Base-by-base conservation (phyloP, 2,888 invertebrate genomes). In the Cinara cedri region DNA sequence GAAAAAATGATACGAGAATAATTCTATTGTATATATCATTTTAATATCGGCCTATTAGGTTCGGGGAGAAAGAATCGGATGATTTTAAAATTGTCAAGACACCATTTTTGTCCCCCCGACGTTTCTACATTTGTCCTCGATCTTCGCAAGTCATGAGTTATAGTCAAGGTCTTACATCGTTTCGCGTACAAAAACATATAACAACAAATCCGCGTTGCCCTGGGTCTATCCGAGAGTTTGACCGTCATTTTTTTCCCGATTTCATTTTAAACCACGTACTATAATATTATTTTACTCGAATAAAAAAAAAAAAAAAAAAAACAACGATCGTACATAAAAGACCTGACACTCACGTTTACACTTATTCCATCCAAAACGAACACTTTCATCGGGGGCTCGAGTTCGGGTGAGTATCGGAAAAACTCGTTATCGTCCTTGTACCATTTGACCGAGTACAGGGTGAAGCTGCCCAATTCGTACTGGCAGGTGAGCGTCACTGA, bases 351-450 rank as follows among this genome's bases (percentile, higher is more conserved):
- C 60, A 78, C 78, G 68, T 70, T 60, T 1, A 78, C 78, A 46
- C 60, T 66, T 13, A 78, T 60, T 3, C 78, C 78, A 1, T 78
- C 78, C 42, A 78, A 6, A 9, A 21, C 2, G 21, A 68, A 78
- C 8, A 70, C 60, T 16, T 70, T 46, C n/a, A 68, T 78, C 34
- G 68, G 49, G n/a, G 78, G 68, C 34, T 8, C 60, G 4, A 78
- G 21, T 14, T 34, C 78, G 4, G 78, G 78, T 4, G 78, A 60
- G 24, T 60, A 78, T 21, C 78, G 49, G 21, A 70, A 78, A 21
- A 78, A 78, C 60, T 78, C 78, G 60, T 78, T n/a, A 8, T 78
- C 78, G 49, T 78, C 78, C 34, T 78, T 78, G 68, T 78, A 78
- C 78, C 78, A 78, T 78, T 78, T 78, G 1, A 78, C 78, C 3